Evolutionary conservation across 2,888 invertebrate genomes (phyloP), one percentile per base, ranked within the genome.

Genomic region (Aspidapion aeneum): DNA sequence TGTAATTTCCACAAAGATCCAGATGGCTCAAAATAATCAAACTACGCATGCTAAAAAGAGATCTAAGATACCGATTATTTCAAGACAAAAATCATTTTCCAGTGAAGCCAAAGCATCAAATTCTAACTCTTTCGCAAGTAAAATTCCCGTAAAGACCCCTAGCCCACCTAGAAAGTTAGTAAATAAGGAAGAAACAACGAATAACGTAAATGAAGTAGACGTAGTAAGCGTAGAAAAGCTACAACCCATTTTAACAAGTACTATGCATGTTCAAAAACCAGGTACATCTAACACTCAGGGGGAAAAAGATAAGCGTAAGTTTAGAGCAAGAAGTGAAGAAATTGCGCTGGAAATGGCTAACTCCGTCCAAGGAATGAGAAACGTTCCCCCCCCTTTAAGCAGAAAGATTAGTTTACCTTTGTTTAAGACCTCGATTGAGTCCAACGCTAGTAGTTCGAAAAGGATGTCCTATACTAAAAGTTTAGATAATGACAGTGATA

Each of bases 391-490:
- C 72, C 12, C 77, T 75, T 60, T 64, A 48, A 56, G 16, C 35
- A 64, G 48, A 19, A 65, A 61, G 56, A 60, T 65, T 12, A 61
- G 64, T 17, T 58, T 55, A 18, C 22, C 61, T 5, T 64, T 62
- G 16, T 67, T 68, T 58, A 63, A 73, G 63, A 77, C 73, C 63
- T 79, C 79, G 0, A 70, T 79, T 21, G 80, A 80, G 59, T 80
- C 80, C 0, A 64, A 62, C 35, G 77, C 74, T 1, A 73, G 78
- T 60, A 72, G 71, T 57, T 78, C 77, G 5, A 78, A 78, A 61
- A 78, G 79, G 65, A 72, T 74, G 57, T 80, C 80, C 0, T 80
- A 80, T 67, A 80, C 80, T 1, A 80, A 79, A 73, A 79, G 79
- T 0, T 61, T 80, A 48, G 80, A 79, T 61, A 77, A 79, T 60